These are phyloP conservation scores for Coendou prehensilis DNA, from an alignment of 2,797 vertebrate genomes.

Conservation along the genomic window DNA sequence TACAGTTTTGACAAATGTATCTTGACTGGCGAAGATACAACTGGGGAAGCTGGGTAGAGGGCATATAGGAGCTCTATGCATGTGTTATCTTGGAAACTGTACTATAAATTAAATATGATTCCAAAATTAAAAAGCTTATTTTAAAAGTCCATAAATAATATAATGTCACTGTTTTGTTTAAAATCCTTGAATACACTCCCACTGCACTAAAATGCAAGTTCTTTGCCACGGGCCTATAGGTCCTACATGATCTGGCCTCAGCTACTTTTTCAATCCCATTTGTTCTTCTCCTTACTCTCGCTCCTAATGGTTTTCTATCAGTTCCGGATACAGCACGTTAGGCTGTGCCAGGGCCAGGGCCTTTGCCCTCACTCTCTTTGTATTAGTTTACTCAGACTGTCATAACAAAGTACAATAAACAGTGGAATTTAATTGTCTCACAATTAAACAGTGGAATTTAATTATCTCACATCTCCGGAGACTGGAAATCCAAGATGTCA, in stretches of 20 bases:
- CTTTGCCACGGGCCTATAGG: not conserved
- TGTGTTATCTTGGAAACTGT: not conserved
- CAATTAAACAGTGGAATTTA: not conserved
- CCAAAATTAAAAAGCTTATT: conserved; percentile 22
- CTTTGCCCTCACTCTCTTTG: not conserved
- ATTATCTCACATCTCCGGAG: not conserved
- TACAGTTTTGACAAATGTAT: not conserved
- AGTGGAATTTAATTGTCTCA: not conserved
- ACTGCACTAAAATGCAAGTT: not conserved
- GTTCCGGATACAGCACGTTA: not conserved
- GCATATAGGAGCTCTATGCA: not conserved
- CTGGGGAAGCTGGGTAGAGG: not conserved
- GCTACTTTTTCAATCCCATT: not conserved
- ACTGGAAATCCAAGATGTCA: not conserved
- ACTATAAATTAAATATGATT: not conserved
- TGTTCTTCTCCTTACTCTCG: not conserved
- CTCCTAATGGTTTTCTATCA: not conserved
- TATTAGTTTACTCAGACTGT: not conserved
- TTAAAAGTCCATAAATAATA: not conserved
- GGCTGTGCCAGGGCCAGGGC: not conserved
- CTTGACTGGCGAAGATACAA: not conserved
- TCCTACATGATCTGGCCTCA: not conserved
- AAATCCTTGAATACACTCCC: not conserved
- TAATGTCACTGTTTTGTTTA: not conserved
- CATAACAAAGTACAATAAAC: not conserved